These are phyloP conservation scores for Petrocephalus sullivani DNA, from an alignment of 2,797 vertebrate species.

Conservation along the genomic window DNA sequence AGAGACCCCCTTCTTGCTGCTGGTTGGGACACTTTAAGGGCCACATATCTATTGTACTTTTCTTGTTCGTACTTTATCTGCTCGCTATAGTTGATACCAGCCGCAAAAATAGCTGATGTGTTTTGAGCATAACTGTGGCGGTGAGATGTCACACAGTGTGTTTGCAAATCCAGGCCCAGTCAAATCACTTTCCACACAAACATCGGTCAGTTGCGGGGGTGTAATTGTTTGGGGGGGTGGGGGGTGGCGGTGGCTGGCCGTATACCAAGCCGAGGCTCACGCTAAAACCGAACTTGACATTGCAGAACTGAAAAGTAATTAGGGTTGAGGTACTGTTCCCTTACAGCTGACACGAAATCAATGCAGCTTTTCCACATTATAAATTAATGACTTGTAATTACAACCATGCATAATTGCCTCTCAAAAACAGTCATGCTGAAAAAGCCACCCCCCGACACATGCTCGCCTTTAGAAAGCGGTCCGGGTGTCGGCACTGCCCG, in stretches of 20 bases:
- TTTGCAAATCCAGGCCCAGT: neutral
- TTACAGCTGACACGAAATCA: conserved; percentile 67
- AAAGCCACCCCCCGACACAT: conserved; percentile 14
- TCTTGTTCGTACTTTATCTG: neutral
- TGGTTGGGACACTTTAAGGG: neutral
- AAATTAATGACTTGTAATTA: conserved; percentile 75
- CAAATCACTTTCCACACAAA: neutral
- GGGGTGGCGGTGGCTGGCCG: neutral
- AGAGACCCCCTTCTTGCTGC: neutral
- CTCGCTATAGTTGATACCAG: neutral
- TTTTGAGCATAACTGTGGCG: neutral
- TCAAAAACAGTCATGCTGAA: conserved; percentile 47
- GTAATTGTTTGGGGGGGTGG: neutral
- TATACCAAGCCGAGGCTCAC: conserved; percentile 15
- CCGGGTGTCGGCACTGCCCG: conserved; percentile 3
- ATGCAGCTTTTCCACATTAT: conserved; percentile 72
- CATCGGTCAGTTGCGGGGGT: neutral
- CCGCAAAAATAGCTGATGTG: neutral
- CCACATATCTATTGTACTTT: neutral
- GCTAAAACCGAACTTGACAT: conserved; percentile 57
- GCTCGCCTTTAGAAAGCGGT: neutral
- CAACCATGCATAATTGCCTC: conserved; percentile 63
- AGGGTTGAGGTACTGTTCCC: conserved; percentile 46
- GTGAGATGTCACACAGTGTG: neutral
- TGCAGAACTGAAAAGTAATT: conserved; percentile 68